A percentile compares a stretch with the other conserved stretches of the same genome.
Evolutionary conservation across 2,797 vertebrate species (phyloP).

Genomic region (Oreochromis mossambicus): DNA sequence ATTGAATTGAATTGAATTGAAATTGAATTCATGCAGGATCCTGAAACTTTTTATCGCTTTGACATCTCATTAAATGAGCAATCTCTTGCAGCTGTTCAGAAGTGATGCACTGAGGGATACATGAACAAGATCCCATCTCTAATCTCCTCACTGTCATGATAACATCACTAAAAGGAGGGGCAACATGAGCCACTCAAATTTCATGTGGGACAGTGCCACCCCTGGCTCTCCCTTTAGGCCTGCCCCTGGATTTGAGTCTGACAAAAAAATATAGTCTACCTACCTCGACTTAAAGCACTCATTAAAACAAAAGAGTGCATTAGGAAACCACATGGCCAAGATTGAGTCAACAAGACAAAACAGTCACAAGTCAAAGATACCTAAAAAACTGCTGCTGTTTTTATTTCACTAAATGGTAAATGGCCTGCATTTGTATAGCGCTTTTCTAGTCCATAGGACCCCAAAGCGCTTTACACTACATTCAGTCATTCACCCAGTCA

Average conservation of each 20-base stretch:
- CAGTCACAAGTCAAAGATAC: background rate
- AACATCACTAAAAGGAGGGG: background rate
- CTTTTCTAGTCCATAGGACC: too few species aligned
- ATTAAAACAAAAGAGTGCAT: background rate
- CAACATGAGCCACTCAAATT: background rate
- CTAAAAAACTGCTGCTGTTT: background rate
- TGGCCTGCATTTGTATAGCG: too few species aligned
- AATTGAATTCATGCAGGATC: background rate
- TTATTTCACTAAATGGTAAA: background rate
- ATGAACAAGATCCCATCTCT: background rate
- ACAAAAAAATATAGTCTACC: accelerated
- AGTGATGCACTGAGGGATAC: too few species aligned
- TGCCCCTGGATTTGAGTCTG: background rate
- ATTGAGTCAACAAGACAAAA: background rate
- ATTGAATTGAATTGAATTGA: too few species aligned
- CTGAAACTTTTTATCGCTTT: background rate
- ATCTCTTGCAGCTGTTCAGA: background rate
- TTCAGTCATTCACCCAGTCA: too few species aligned
- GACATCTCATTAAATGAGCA: background rate
- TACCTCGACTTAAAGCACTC: background rate
- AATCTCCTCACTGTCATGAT: background rate
- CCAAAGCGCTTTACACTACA: too few species aligned
- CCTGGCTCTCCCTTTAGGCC: background rate
- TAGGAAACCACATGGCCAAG: background rate
- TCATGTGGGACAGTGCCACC: background rate